Evolutionary conservation across 2,113 vertebrate species (phyloP).

Genomic region (Strix aluco): DNA sequence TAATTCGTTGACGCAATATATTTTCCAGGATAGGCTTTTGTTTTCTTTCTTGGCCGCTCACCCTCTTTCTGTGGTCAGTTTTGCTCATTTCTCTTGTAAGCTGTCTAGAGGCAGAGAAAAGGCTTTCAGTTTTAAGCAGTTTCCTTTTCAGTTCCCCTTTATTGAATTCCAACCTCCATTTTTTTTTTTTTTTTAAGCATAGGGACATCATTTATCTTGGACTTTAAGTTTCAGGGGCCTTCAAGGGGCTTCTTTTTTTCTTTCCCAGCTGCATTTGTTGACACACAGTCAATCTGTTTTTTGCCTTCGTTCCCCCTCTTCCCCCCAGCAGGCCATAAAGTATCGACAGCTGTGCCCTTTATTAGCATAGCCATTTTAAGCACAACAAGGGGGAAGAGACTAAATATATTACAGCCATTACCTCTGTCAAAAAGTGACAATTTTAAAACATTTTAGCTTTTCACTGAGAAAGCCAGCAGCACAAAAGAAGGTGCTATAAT

Average conservation of each 20-base stretch:
- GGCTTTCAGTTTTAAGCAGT: constrained; percentile 77
- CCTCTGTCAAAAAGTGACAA: constrained; percentile 87
- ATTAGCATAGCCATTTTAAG: constrained; percentile 85
- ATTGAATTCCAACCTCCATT: constrained; percentile 89
- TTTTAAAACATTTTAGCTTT: constrained; percentile 90
- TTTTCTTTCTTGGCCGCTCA: constrained; percentile 68
- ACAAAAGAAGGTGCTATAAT: constrained; percentile 80
- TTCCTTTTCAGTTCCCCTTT: constrained; percentile 79
- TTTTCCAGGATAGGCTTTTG: constrained; percentile 83
- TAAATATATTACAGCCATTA: constrained; percentile 91
- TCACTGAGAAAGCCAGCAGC: constrained; percentile 69
- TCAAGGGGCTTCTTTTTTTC: constrained; percentile 84
- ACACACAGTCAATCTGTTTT: constrained; percentile 90
- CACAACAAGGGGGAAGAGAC: constrained; percentile 66
- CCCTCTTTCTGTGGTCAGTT: constrained; percentile 67
- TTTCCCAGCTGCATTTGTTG: constrained; percentile 96
- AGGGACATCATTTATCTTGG: constrained; percentile 81
- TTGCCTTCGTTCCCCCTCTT: constrained; percentile 68
- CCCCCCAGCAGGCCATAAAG: constrained; percentile 85
- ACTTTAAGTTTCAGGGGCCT: constrained; percentile 78
- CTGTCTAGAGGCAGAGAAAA: constrained; percentile 83
- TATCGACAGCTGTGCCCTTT: constrained; percentile 96
- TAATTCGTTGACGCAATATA: constrained; percentile 22
- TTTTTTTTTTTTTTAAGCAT: constrained; percentile 77
- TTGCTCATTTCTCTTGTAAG: constrained; percentile 84